Base-by-base conservation (phyloP, 92 coral and sea anemone genomes). In the Heliopora coerulea region DNA sequence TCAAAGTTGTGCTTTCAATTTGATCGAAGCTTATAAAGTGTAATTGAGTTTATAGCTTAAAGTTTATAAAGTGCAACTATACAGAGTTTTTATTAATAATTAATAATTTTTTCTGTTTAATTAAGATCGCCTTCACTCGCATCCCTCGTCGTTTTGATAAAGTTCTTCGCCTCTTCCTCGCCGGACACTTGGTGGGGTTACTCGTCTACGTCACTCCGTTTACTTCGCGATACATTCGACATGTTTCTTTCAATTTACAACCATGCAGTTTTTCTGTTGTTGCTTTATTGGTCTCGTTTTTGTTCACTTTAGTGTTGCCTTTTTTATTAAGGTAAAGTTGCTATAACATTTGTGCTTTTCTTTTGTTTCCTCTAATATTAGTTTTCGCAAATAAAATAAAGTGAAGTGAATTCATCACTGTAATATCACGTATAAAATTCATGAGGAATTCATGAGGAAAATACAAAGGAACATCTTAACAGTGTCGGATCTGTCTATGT, bases 121-220 rank as follows among this genome's bases (percentile, higher is more conserved):
- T 68, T 23, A 78, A 95, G 99, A 87, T 95, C 11, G 96, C 88
- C 0, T 95, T 95, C 74, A 79, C 88, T 58, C 87, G 85, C 52
- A 78, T 57, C 40, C 96, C 99, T 4, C 99, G 86, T 39, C 84
- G 83, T 65, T 80, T 95, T 37, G 90, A 95, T 52, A 75, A 83
- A 65, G 88, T 90, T 10, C 83, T 95, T n/a, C 95, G 91, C 14
- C 80, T 95, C 40, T 84, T 88, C 80, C 87, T 95, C 83, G 84
- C 82, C 17, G 85, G 91, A 17, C 86, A 95, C 61, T 62, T 95
- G 40, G 83, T 88, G 41, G 95, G 99, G n/a, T 83, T 78, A 12
- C 35, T 95, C 37, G 72, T 88, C 60, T 86, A 83, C 82, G 82
- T 81, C 76, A 83, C 88, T 57, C 99, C 99, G 39, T 83, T 79